These are phyloP conservation scores for Anas georgica DNA, from an alignment of 2,797 vertebrate species.

Conservation along the genomic window DNA sequence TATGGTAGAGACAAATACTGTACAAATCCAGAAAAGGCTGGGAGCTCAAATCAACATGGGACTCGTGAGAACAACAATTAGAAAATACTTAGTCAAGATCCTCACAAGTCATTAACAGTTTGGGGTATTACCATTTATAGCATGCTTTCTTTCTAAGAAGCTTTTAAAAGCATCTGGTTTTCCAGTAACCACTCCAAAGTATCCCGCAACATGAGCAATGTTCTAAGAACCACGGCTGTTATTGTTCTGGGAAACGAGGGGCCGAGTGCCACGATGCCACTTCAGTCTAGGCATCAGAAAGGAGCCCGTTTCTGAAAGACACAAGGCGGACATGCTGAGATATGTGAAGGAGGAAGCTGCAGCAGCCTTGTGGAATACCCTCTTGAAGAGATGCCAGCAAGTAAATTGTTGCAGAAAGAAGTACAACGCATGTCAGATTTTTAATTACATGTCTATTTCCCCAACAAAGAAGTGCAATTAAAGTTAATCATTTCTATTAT, in stretches of 20 bases:
- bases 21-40: too few relatives aligned
- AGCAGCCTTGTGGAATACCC: not conserved
- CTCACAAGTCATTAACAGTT: not conserved
- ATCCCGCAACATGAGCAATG: not conserved
- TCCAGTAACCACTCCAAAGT: not conserved
- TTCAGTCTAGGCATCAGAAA: not conserved
- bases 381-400: constrained; percentile 40
- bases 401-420: constrained; percentile 41
- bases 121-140: not conserved
- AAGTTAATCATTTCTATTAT: constrained; percentile 67
- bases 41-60: not conserved
- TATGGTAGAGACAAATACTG: too few relatives aligned
- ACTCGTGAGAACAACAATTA: too few relatives aligned
- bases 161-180: not conserved
- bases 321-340: not conserved
- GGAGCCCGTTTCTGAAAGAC: fast-evolving
- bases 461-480: constrained; percentile 68
- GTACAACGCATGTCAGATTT: constrained; percentile 50
- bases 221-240: not conserved
- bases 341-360: not conserved
- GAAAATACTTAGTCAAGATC: not conserved
- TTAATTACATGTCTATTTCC: constrained; percentile 72
- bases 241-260: not conserved
- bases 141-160: not conserved
- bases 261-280: fast-evolving